A percentile compares a stretch with the other conserved stretches of the same genome.
Conservation (phyloP, 2,888 invertebrate genomes). For the Drosophila nr. fundita region DNA sequence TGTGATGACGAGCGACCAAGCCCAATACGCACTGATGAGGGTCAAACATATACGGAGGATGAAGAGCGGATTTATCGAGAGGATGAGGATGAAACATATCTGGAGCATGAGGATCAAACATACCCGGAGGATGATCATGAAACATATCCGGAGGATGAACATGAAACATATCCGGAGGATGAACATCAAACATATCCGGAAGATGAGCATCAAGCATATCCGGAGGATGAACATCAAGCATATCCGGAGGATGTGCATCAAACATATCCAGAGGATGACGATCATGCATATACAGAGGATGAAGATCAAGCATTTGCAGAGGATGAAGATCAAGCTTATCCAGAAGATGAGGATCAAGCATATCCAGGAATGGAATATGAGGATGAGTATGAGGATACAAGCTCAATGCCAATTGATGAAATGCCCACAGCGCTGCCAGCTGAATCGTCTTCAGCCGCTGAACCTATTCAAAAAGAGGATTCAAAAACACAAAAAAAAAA, state of each 20-base stretch:
- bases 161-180: neutral
- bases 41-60: neutral
- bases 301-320: neutral
- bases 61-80: neutral
- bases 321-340: neutral
- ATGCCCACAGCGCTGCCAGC: neutral
- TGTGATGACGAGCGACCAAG: neutral
- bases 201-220: neutral
- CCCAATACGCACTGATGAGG: constrained; percentile 3
- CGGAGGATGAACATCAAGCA: neutral
- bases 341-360: neutral
- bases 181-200: neutral
- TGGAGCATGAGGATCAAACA: neutral
- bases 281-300: neutral
- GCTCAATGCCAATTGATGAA: neutral
- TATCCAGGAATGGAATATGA: neutral
- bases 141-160: neutral
- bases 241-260: neutral
- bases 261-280: neutral
- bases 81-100: neutral
- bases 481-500: constrained; percentile 7
- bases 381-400: neutral
- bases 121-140: neutral
- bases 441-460: neutral
- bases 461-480: neutral